Evolutionary conservation across 2,888 invertebrate species (phyloP).

Genomic region (Rotaria magnacalcarata): DNA sequence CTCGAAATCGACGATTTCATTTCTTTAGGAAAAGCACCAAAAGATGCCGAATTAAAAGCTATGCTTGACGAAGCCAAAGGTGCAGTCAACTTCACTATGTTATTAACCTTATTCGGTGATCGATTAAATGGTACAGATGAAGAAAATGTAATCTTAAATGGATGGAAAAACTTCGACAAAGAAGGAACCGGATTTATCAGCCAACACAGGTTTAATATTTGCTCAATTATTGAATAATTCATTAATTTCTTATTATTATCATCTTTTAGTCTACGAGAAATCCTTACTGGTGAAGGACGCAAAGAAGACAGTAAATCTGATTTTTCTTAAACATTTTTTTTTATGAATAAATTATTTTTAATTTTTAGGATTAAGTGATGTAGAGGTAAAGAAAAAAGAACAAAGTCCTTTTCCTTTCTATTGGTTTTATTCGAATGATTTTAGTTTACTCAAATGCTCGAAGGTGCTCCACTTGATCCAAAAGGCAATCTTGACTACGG

Average conservation of each 20-base stretch:
- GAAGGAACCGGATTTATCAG: conserved; percentile 49
- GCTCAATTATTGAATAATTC: not conserved
- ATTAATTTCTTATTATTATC: not conserved
- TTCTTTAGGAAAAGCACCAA: conserved; percentile 51
- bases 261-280: conserved; percentile 8
- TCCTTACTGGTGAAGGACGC: conserved; percentile 28
- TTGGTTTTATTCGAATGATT: not conserved
- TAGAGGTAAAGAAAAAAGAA: not conserved
- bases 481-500: conserved; percentile 58
- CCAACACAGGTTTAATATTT: conserved; percentile 24
- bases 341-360: not conserved
- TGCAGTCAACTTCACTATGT: conserved; percentile 59
- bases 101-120: conserved; percentile 60
- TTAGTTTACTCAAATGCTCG: conserved; percentile 35
- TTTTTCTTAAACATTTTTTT: too few relatives aligned
- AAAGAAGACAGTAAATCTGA: not conserved
- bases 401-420: too few relatives aligned
- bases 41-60: conserved; percentile 54
- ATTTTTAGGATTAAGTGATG: not conserved
- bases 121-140: conserved; percentile 62
- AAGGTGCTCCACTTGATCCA: conserved; percentile 21
- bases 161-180: conserved; percentile 63
- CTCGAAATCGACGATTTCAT: not conserved
- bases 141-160: conserved; percentile 61
- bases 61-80: conserved; percentile 59